A percentile compares a stretch with the other conserved stretches of the same genome.
Conservation (phyloP, 2,888 invertebrate species). For the Siphlonurus alternatus region DNA sequence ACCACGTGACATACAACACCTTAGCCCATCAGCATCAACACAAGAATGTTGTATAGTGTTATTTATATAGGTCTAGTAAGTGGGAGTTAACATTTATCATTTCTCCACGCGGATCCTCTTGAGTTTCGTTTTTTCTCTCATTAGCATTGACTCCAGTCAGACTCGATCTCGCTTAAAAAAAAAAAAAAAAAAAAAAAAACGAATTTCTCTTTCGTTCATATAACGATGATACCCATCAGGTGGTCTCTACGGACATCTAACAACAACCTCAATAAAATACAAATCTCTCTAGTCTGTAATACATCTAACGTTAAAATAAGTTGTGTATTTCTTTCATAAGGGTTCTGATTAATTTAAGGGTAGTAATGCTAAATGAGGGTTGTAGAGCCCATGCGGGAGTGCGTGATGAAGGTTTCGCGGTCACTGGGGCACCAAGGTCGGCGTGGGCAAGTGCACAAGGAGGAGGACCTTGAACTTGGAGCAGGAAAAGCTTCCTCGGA, state of each 20-base stretch:
- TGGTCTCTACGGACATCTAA: neutral
- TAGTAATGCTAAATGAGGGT: neutral
- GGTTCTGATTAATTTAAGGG: too few relatives aligned
- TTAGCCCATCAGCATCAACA: too few relatives aligned
- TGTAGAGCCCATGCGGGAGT: neutral
- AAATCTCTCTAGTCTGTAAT: neutral
- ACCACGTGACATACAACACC: too few relatives aligned
- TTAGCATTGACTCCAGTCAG: neutral
- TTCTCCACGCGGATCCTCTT: too few relatives aligned
- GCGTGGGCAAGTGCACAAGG: neutral
- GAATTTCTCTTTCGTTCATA: neutral
- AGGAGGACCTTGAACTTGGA: neutral
- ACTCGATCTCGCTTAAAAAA: neutral
- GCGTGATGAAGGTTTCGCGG: neutral
- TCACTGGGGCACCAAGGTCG: conserved; percentile 1
- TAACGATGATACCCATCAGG: neutral
- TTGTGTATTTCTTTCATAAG: neutral
- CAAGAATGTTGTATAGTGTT: too few relatives aligned
- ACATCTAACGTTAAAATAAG: neutral
- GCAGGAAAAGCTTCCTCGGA: too few relatives aligned
- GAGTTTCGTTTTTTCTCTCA: neutral
- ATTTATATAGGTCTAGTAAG: too few relatives aligned
- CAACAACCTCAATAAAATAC: neutral
- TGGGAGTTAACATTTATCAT: too few relatives aligned
- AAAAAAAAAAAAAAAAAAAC: neutral